Conservation (phyloP, 2,888 invertebrate species). For the Phaedon cochleariae region DNA sequence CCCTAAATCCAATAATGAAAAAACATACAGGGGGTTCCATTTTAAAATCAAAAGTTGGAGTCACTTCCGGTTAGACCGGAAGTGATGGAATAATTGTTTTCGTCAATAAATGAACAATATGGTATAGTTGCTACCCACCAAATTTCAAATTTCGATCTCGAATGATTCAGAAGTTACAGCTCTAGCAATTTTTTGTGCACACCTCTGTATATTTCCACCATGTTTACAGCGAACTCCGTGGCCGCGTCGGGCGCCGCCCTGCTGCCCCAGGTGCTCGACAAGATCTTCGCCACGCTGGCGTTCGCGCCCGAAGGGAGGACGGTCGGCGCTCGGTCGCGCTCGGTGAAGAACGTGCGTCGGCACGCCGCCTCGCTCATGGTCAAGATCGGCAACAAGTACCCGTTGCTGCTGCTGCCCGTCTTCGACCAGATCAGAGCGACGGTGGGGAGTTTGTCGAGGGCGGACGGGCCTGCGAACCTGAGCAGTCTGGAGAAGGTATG, state of each 20-base stretch:
- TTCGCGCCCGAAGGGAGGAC: slow-evolving; percentile 73
- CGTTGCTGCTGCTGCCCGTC: slow-evolving; percentile 82
- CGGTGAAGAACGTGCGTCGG: slow-evolving; percentile 63
- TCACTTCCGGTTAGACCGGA: too few relatives aligned
- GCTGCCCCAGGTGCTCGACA: slow-evolving; percentile 83
- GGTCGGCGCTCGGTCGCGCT: slow-evolving; percentile 55
- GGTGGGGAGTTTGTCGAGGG: slow-evolving; percentile 75
- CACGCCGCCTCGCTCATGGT: slow-evolving; percentile 92
- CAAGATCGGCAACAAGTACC: slow-evolving; percentile 88
- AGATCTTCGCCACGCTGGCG: slow-evolving; percentile 86
- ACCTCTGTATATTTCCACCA: too few relatives aligned
- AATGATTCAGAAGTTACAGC: too few relatives aligned
- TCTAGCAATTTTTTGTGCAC: background rate
- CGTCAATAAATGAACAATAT: too few relatives aligned
- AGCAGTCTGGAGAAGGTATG: slow-evolving; percentile 83
- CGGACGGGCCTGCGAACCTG: slow-evolving; percentile 70
- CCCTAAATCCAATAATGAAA: too few relatives aligned
- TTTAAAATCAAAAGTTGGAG: too few relatives aligned
- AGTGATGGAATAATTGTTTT: too few relatives aligned
- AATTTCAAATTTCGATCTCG: too few relatives aligned
- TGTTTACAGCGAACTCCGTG: slow-evolving; percentile 67
- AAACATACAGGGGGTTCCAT: too few relatives aligned
- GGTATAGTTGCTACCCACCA: too few relatives aligned
- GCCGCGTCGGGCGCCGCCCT: slow-evolving; percentile 73
- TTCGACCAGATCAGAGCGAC: slow-evolving; percentile 86